Base-by-base conservation (phyloP, 2,113 vertebrate species). In the Pleuronectes platessa region DNA sequence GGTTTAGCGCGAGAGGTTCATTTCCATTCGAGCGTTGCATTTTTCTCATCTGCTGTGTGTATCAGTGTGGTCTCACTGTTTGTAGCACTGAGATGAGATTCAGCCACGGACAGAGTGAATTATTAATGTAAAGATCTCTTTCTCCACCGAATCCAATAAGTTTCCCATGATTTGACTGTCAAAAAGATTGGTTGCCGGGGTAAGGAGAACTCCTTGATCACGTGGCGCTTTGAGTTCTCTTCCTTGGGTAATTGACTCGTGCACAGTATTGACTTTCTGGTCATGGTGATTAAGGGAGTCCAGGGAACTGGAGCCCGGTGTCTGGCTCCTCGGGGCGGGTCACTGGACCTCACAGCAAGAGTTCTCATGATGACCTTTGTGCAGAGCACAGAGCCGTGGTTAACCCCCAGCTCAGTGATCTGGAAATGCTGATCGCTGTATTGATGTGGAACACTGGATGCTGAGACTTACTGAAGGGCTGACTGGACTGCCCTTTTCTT, bases 91-190 rank as follows among this genome's bases (percentile, higher is more conserved):
- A 79, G 79, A 89, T 81, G 80, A 86, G 76, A 85, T 74, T 83
- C 79, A 79, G 84, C 68, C 60, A 23, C 9, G 27, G 84, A 74
- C 78, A 37, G 82, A 89, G 81, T 93, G 84, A 91, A 92, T 89
- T 93, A 93, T 94, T 93, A 92, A 93, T 90, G 86, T 81, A 81
- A 82, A 90, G 68, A 87, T 91, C 79, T 87, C 59, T 69, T 81
- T 82, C 79, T 83, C 81, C 73, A 60, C 73, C 24, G 73, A 89
- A 91, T 90, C 78, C 87, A 89, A 90, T 93, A 88, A 89, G 77
- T 82, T 72, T 69, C 78, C 78, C 83, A 86, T 91, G 92, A 93
- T 93, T 86, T 70, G 89, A 63, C 89, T 88, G 91, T 91, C 90
- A 84, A 79, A 84, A 71, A 86, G 88, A 92, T 88, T 67, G 85